These are phyloP conservation scores for Coelopa frigida DNA, from an alignment of 1,140 invertebrate genomes.

Conservation along the genomic window DNA sequence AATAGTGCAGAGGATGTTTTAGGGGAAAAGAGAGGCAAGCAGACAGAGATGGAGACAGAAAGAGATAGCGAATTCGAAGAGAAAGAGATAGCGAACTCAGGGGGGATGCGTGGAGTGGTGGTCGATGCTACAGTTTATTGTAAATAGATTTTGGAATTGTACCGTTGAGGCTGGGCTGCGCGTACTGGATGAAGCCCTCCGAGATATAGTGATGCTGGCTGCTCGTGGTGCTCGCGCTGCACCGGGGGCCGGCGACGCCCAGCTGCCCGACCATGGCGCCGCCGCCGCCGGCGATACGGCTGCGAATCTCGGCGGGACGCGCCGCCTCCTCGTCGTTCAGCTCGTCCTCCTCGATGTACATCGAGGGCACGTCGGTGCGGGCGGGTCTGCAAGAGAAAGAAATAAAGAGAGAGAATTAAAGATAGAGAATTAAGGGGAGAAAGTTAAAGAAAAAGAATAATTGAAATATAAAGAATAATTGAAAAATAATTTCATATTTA, in stretches of 20 bases:
- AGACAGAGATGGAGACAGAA: too few species aligned
- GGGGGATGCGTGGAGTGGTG: too few species aligned
- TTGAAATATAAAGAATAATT: not conserved
- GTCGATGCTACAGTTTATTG: conserved; percentile 31
- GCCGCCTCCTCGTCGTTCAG: conserved; percentile 38
- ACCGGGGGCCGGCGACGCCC: conserved; percentile 18
- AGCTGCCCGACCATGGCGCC: conserved; percentile 27
- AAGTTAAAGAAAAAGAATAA: conserved; percentile 4
- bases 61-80: too few species aligned
- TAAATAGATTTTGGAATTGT: conserved; percentile 45
- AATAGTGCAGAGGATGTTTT: too few species aligned
- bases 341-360: conserved; percentile 44
- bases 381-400: conserved; percentile 26
- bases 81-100: too few species aligned
- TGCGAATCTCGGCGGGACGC: conserved; percentile 29
- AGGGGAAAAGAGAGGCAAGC: too few species aligned
- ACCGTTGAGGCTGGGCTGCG: conserved; percentile 45
- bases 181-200: conserved; percentile 45
- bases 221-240: conserved; percentile 25
- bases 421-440: too few species aligned
- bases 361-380: conserved; percentile 42
- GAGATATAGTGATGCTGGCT: conserved; percentile 44
- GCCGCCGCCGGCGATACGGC: conserved; percentile 27
- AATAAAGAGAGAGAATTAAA: not conserved
- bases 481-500: not conserved